Percentiles rank a stretch among this genome's conserved stretches.
These are phyloP conservation scores for Masticophis lateralis DNA, from an alignment of 2,797 vertebrate genomes.

Conservation along the genomic window DNA sequence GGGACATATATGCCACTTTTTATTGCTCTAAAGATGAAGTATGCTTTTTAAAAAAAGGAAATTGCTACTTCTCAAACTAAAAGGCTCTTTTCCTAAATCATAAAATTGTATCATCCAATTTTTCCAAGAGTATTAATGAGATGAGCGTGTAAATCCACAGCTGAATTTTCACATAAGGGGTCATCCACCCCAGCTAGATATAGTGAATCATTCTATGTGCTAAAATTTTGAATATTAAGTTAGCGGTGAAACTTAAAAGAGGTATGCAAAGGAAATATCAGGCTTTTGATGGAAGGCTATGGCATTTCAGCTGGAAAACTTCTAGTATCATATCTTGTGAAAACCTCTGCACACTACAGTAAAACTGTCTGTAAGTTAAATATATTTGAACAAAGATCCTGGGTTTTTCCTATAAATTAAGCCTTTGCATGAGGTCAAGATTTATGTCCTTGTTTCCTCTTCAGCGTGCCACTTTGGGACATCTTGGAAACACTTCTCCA, in stretches of 20 bases:
- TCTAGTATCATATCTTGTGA: background rate
- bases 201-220: slow-evolving; percentile 45
- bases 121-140: slow-evolving; percentile 69
- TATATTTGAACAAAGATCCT: background rate
- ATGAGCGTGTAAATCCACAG: slow-evolving; percentile 62
- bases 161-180: slow-evolving; percentile 64
- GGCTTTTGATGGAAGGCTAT: slow-evolving; percentile 9
- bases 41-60: slow-evolving; percentile 58
- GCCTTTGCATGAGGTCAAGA: background rate
- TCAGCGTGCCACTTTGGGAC: background rate
- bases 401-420: background rate
- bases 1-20: slow-evolving; percentile 69
- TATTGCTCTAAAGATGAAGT: slow-evolving; percentile 73
- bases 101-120: slow-evolving; percentile 64
- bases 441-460: background rate
- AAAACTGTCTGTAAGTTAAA: background rate
- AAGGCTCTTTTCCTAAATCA: slow-evolving; percentile 65
- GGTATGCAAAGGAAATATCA: slow-evolving; percentile 19
- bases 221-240: slow-evolving; percentile 44
- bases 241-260: background rate
- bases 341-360: background rate
- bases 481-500: background rate
- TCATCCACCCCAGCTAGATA: slow-evolving; percentile 56
- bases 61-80: slow-evolving; percentile 58
- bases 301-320: background rate